Evolutionary conservation across 2,797 vertebrate species (phyloP).

Genomic region (Xenentodon cancila): DNA sequence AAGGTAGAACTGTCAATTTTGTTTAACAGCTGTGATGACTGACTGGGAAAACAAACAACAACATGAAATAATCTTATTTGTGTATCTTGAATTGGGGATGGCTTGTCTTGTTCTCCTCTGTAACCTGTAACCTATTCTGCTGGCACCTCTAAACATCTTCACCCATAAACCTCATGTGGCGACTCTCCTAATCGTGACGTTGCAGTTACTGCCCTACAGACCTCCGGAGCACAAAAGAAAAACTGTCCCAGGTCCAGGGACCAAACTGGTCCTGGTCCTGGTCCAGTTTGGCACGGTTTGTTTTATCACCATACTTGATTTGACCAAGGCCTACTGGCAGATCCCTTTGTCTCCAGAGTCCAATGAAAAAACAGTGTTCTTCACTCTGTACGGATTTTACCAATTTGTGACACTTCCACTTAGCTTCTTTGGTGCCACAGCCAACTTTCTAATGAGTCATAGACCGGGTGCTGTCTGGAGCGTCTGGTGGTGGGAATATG

Average conservation of each 20-base stretch:
- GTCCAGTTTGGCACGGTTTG: background rate
- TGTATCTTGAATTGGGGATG: background rate
- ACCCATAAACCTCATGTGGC: too few relatives aligned
- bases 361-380: background rate
- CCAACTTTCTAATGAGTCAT: too few relatives aligned
- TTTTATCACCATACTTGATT: background rate
- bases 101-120: background rate
- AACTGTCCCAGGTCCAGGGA: too few relatives aligned
- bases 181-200: background rate
- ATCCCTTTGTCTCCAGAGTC: background rate
- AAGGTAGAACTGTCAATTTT: background rate
- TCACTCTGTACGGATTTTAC: too few relatives aligned
- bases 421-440: too few relatives aligned
- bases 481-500: too few relatives aligned
- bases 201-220: background rate
- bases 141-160: too few relatives aligned
- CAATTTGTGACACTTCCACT: too few relatives aligned
- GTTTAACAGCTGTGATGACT: background rate
- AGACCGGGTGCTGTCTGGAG: too few relatives aligned
- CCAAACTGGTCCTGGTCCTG: background rate
- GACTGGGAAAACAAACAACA: background rate
- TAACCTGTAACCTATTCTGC: background rate
- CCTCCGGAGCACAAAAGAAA: background rate
- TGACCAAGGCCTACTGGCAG: background rate
- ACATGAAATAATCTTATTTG: background rate